Evolutionary conservation across 2,797 vertebrate genomes (phyloP).

Genomic region (Strix occidentalis): DNA sequence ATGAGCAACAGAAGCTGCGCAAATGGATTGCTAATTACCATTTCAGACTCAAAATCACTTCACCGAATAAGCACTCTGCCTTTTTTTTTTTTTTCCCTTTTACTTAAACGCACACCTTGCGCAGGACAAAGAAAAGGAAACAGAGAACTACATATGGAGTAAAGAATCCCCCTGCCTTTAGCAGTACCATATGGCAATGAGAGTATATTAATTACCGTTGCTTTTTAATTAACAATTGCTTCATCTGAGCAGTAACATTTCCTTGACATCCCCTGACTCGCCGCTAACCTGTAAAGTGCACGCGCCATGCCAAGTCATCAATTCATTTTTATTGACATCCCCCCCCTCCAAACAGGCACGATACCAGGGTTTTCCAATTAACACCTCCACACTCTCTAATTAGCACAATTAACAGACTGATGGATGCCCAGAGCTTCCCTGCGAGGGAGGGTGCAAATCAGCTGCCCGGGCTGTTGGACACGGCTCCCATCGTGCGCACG

Average conservation of each 20-base stretch:
- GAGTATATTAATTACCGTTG: constrained; percentile 74
- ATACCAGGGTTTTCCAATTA: constrained; percentile 87
- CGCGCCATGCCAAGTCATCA: constrained; percentile 69
- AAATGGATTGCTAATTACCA: neutral
- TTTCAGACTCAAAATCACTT: neutral
- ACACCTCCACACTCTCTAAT: constrained; percentile 90
- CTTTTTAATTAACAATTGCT: constrained; percentile 80
- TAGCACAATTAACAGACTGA: constrained; percentile 84
- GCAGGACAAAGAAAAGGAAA: constrained; percentile 28
- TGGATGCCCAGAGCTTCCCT: constrained; percentile 72
- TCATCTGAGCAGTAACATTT: constrained; percentile 74
- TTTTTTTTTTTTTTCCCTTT: neutral
- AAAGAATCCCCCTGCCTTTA: constrained; percentile 67
- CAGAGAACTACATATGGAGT: neutral
- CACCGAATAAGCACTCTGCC: neutral
- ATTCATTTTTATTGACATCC: constrained; percentile 77
- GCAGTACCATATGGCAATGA: constrained; percentile 71
- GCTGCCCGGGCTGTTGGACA: neutral
- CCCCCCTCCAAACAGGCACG: constrained; percentile 67
- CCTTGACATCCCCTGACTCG: constrained; percentile 71
- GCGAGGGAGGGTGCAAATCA: neutral
- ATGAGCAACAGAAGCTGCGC: neutral
- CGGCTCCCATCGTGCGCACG: neutral
- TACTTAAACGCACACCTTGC: neutral
- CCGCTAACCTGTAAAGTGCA: constrained; percentile 47